Conservation (phyloP, 2,113 vertebrate species). For the Neolamprologus longior region DNA sequence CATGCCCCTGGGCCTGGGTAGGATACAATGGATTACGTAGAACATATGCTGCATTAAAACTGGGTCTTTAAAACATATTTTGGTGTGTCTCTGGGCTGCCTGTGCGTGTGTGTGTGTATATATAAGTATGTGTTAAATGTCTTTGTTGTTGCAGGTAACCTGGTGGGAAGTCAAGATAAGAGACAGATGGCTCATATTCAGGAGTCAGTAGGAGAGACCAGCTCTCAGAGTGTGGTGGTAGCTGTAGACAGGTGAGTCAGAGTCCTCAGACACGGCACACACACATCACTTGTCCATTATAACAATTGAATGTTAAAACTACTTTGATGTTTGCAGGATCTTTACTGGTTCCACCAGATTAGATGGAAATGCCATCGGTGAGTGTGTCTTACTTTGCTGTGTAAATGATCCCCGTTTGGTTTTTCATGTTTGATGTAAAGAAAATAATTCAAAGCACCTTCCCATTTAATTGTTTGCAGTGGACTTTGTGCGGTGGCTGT, state of each 20-base stretch:
- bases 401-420: neutral
- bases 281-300: neutral
- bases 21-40: neutral
- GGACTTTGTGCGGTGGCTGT: slow-evolving; percentile 96
- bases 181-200: slow-evolving; percentile 94
- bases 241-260: slow-evolving; percentile 87
- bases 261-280: neutral
- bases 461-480: slow-evolving; percentile 64
- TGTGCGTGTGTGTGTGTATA: neutral
- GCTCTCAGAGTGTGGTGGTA: slow-evolving; percentile 96
- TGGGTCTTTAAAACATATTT: neutral
- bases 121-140: neutral
- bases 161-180: slow-evolving; percentile 87
- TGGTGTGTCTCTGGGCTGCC: neutral
- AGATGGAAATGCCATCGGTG: slow-evolving; percentile 95
- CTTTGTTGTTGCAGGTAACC: slow-evolving; percentile 72
- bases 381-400: slow-evolving; percentile 13
- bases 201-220: slow-evolving; percentile 96
- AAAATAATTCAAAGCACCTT: neutral
- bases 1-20: slow-evolving; percentile 89
- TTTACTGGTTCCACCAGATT: slow-evolving; percentile 94
- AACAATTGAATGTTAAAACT: neutral
- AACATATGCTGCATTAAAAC: neutral
- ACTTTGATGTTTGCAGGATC: slow-evolving; percentile 74
- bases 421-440: neutral